Conservation (phyloP, 2,113 vertebrate species). For the Choloepus hoffmanni region DNA sequence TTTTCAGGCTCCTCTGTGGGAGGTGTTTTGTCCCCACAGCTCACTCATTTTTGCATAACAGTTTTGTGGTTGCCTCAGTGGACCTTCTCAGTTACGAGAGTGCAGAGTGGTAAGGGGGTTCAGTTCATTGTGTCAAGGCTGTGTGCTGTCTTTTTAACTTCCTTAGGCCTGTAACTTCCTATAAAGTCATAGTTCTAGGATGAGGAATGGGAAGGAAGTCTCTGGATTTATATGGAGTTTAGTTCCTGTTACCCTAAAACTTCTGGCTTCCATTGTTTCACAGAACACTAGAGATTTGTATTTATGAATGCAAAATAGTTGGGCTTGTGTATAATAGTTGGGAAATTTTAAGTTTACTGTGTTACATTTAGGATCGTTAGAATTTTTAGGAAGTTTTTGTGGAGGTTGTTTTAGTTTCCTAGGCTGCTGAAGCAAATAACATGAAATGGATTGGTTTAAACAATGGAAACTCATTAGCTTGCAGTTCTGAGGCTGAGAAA, state of each 20-base stretch:
- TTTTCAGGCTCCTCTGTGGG: background rate
- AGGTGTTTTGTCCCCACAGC: background rate
- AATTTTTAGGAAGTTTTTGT: background rate
- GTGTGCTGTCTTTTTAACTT: background rate
- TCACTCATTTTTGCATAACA: background rate
- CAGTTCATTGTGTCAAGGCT: background rate
- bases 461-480: too few relatives aligned
- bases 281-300: background rate
- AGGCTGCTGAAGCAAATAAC: too few relatives aligned
- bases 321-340: background rate
- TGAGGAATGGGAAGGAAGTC: background rate
- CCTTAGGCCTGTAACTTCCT: background rate
- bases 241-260: background rate
- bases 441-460: too few relatives aligned
- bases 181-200: background rate
- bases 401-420: too few relatives aligned
- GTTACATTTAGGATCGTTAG: background rate
- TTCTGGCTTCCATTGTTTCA: background rate
- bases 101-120: background rate
- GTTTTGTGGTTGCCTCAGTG: background rate
- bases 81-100: background rate
- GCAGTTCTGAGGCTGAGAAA: too few relatives aligned
- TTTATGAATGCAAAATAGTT: conserved; percentile 6
- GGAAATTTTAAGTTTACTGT: background rate
- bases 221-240: background rate